Percentiles rank a stretch among this genome's conserved stretches.
Conservation (phyloP, 2,113 vertebrate genomes). For the Scalopus aquaticus region DNA sequence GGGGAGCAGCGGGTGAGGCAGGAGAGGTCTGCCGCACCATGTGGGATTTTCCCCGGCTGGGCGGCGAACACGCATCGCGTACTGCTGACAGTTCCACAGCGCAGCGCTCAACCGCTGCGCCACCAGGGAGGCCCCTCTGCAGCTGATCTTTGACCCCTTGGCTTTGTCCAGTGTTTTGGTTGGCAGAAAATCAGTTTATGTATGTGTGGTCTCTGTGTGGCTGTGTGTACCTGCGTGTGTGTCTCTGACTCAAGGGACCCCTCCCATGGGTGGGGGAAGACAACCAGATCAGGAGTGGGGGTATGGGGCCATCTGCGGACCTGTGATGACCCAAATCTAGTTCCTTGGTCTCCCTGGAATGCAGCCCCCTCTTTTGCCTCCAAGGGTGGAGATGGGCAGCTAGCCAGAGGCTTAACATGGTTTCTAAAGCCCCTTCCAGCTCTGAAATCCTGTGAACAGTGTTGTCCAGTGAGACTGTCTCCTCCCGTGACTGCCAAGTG, state of each 20-base stretch:
- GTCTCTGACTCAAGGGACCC: background rate
- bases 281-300: background rate
- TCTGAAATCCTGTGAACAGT: background rate
- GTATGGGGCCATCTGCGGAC: background rate
- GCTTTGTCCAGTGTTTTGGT: too few relatives aligned
- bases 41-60: too few relatives aligned
- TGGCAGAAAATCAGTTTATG: background rate
- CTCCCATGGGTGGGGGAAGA: background rate
- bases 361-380: background rate
- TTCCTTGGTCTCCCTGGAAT: background rate
- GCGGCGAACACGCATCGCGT: too few relatives aligned
- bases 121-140: too few relatives aligned
- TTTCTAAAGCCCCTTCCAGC: background rate
- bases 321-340: background rate
- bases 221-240: background rate
- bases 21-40: too few relatives aligned
- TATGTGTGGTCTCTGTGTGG: background rate
- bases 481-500: conserved; percentile 39
- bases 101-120: too few relatives aligned
- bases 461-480: background rate
- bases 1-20: too few relatives aligned
- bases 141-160: too few relatives aligned
- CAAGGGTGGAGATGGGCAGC: background rate
- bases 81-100: too few relatives aligned
- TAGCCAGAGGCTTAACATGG: background rate